Evolutionary conservation across 2,113 vertebrate genomes (phyloP).

Genomic region (Lonchura striata): DNA sequence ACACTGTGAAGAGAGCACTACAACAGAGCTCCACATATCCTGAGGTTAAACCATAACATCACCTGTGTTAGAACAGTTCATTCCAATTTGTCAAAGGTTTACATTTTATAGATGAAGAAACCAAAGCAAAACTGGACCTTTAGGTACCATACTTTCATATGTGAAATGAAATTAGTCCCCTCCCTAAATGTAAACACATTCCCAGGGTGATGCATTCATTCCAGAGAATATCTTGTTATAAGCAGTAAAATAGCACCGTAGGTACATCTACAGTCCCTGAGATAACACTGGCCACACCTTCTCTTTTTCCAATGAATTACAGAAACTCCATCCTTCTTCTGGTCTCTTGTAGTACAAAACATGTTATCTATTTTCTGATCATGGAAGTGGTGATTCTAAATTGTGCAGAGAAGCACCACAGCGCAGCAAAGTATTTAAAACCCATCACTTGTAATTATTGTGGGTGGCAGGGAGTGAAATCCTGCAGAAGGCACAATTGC

Average conservation of each 20-base stretch:
- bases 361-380: neutral
- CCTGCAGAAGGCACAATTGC: neutral
- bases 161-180: neutral
- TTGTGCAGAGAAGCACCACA: neutral
- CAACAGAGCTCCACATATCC: fast-evolving
- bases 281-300: neutral
- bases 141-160: neutral
- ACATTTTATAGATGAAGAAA: neutral
- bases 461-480: neutral
- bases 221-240: neutral
- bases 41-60: neutral
- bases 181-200: neutral
- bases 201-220: neutral
- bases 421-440: neutral
- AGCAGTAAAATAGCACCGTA: neutral
- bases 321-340: neutral
- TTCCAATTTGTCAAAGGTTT: neutral
- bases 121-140: neutral
- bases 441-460: neutral
- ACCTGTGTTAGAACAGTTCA: neutral
- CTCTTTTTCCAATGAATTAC: neutral
- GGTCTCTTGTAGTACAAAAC: neutral
- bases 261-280: neutral
- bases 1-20: neutral
- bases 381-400: neutral